Evolutionary conservation across 2,888 invertebrate species (phyloP), one percentile per base, ranked within the genome.

Genomic region (Thecocarcelia acutangulata): DNA sequence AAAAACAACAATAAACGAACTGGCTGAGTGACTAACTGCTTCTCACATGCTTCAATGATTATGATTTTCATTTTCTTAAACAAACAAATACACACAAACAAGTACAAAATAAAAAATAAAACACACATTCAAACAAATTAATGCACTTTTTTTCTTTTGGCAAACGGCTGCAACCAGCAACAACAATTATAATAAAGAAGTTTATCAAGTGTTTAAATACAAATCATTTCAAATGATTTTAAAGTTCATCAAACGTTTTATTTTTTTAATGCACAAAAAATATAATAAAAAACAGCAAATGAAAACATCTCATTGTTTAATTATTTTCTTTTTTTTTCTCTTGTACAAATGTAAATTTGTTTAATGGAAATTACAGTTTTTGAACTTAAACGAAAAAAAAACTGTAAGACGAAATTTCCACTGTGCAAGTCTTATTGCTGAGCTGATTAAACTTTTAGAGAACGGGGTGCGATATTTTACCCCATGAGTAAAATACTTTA

Each of bases 221-320:
- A 80, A 80, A 75, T 75, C 58, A 75, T 69, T 80, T 75, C 19
- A 66, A 74, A 69, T 74, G 63, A 70, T 66, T 76, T 75, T 70
- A 77, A 81, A 81, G 81, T 81, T 81, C 81, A 81, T 77, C 73
- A 81, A 81, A 81, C 81, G 81, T 73, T 12, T 61, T 46, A n/a
- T 21, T 50, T 42, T 52, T 54, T 3, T 64, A n/a, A 21, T 52
- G 8, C 42, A 13, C 11, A 33, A 2, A 8, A 28, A 0, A 52
- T 52, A 61, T 33, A 3, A n/a, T 5, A 19, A 52, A 63, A 73
- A 63, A 73, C 37, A 40, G 40, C 56, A 54, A 48, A 28, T 50
- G 13, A 50, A 12, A 64, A 72, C 33, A 44, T 59, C 58, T 42
- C 52, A 78, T 64, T 37, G 48, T 64, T 63, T 58, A 54, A 28